Conservation (phyloP, 2,113 vertebrate species). For the Rallus limicola region DNA sequence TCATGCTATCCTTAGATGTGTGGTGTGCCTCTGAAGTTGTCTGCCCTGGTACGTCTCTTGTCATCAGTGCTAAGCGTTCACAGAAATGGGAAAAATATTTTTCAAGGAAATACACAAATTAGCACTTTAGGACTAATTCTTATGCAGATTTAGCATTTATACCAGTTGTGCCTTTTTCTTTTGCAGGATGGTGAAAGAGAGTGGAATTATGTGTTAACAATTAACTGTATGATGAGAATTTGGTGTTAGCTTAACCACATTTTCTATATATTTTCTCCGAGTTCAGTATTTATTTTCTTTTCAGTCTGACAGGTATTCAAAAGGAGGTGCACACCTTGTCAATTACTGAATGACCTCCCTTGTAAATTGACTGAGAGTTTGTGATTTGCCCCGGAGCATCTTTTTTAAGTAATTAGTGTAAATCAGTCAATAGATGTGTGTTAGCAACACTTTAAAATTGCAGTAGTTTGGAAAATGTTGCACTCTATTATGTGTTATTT, state of each 20-base stretch:
- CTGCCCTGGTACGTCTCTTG: not conserved
- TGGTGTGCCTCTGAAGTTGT: not conserved
- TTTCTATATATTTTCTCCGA: not conserved
- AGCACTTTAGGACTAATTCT: not conserved
- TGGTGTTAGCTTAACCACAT: not conserved
- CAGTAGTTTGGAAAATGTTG: conserved; percentile 5
- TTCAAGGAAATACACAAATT: not conserved
- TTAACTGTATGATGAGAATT: not conserved
- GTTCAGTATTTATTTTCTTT: conserved; percentile 30
- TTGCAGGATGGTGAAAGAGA: not conserved
- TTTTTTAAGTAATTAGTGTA: conserved; percentile 56
- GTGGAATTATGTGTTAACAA: not conserved
- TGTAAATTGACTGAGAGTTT: conserved; percentile 33
- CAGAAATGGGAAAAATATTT: not conserved
- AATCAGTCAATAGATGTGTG: conserved; percentile 42
- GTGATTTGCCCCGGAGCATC: conserved; percentile 44
- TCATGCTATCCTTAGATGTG: not conserved
- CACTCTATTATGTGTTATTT: not conserved
- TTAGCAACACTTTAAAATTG: conserved; percentile 16
- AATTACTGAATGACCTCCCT: not conserved
- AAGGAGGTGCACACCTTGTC: not conserved
- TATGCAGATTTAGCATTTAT: not conserved
- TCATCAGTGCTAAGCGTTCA: not conserved
- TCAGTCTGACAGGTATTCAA: not conserved
- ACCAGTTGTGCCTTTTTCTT: not conserved